Evolutionary conservation across 92 coral and sea anemone species (phyloP).

Genomic region (Zoanthus solanderi): DNA sequence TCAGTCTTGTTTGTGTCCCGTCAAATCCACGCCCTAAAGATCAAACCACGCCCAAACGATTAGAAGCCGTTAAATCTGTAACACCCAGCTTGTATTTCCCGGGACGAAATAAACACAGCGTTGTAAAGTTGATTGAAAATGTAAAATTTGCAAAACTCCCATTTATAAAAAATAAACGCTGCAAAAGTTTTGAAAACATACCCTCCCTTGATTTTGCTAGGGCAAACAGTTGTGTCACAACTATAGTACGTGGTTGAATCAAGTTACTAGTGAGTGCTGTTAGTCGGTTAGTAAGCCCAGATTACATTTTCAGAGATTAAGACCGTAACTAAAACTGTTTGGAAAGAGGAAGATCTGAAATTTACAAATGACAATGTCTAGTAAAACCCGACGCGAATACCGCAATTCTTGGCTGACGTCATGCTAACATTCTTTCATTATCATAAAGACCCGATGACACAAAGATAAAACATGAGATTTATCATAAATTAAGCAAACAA

Average conservation of each 20-base stretch:
- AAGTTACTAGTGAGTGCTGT: not conserved
- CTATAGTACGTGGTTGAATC: not conserved
- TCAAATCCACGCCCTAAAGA: constrained; percentile 52
- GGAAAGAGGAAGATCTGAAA: too few species aligned
- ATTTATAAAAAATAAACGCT: too few species aligned
- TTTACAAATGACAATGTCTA: too few species aligned
- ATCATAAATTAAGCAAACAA: too few species aligned
- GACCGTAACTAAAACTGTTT: too few species aligned
- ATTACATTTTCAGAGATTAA: too few species aligned
- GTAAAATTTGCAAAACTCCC: not conserved
- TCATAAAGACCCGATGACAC: too few species aligned
- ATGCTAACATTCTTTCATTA: too few species aligned
- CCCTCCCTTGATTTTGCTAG: not conserved
- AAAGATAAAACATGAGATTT: too few species aligned
- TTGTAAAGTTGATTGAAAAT: not conserved
- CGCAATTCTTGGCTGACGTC: too few species aligned
- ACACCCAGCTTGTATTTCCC: not conserved
- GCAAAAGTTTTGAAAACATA: not conserved
- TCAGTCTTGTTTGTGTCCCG: constrained; percentile 35
- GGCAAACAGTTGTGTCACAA: not conserved
- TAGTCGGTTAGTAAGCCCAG: not conserved
- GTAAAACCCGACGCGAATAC: too few species aligned
- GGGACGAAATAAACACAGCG: not conserved
- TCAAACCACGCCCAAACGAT: constrained; percentile 40
- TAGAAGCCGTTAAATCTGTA: not conserved